Evolutionary conservation across 2,888 invertebrate species (phyloP).

Genomic region (Cantharis lateralis): DNA sequence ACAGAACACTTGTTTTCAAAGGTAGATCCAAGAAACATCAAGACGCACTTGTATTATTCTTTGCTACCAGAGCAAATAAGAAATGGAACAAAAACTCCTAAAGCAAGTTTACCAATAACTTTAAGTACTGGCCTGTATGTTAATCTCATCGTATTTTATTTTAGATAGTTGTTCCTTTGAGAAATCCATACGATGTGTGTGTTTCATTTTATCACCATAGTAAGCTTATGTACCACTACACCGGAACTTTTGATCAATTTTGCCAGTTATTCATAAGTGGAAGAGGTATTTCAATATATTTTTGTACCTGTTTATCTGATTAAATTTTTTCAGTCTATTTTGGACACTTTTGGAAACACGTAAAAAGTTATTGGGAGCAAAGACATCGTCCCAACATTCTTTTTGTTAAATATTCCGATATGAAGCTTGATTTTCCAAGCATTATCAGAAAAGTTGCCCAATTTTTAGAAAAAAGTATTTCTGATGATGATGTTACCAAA

Average conservation of each 20-base stretch:
- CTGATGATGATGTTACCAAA: slow-evolving; percentile 47
- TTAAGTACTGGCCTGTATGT: too few species aligned
- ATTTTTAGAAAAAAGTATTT: slow-evolving; percentile 52
- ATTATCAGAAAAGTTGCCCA: slow-evolving; percentile 53
- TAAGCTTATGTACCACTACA: slow-evolving; percentile 62
- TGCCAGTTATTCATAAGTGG: slow-evolving; percentile 72
- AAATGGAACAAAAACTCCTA: slow-evolving; percentile 50
- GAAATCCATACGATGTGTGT: slow-evolving; percentile 89
- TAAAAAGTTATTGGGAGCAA: slow-evolving; percentile 69
- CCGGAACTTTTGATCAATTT: slow-evolving; percentile 71
- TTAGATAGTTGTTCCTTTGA: slow-evolving; percentile 82
- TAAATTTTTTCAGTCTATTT: slow-evolving; percentile 32
- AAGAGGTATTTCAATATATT: slow-evolving; percentile 51
- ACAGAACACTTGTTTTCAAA: background rate
- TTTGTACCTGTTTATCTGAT: background rate
- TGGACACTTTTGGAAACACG: slow-evolving; percentile 44
- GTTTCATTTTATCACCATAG: slow-evolving; percentile 89
- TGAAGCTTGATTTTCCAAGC: slow-evolving; percentile 67
- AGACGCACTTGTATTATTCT: slow-evolving; percentile 66
- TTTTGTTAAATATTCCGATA: slow-evolving; percentile 81
- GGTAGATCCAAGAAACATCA: slow-evolving; percentile 59
- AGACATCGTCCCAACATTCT: slow-evolving; percentile 73
- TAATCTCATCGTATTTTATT: too few species aligned
- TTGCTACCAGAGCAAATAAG: slow-evolving; percentile 60
- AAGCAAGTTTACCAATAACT: slow-evolving; percentile 33